Evolutionary conservation across 2,888 invertebrate genomes (phyloP).

Genomic region (Athalia rosae): DNA sequence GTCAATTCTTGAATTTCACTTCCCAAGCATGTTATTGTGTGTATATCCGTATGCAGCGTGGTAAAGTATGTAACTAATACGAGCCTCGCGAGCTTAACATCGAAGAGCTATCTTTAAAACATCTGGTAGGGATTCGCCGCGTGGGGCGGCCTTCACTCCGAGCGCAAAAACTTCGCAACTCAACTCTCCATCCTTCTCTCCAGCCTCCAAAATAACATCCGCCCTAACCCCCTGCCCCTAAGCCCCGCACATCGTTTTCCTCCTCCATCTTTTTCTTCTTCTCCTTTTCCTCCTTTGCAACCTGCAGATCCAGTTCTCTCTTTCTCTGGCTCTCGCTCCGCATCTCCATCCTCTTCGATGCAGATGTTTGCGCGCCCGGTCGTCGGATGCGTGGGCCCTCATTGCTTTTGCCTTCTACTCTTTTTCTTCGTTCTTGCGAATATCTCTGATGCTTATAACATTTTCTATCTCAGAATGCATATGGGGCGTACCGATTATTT

Average conservation of each 20-base stretch:
- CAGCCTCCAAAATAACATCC: constrained; percentile 45
- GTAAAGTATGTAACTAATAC: not conserved
- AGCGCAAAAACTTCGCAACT: constrained; percentile 47
- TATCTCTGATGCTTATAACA: not conserved
- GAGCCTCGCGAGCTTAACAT: constrained; percentile 29
- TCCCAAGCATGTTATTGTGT: constrained; percentile 9
- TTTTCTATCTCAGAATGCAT: not conserved
- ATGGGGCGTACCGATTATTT: not conserved
- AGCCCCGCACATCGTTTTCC: not conserved
- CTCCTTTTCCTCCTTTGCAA: constrained; percentile 14
- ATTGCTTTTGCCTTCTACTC: not conserved
- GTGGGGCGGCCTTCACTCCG: constrained; percentile 55
- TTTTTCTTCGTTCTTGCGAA: not conserved
- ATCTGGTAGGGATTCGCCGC: constrained; percentile 59
- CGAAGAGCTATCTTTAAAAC: constrained; percentile 49
- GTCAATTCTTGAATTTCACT: constrained; percentile 5
- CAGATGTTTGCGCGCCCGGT: constrained; percentile 35
- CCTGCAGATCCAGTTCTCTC: not conserved
- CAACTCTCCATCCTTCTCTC: constrained; percentile 40
- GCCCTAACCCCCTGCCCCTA: not conserved
- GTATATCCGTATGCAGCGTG: constrained; percentile 8
- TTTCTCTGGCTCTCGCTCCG: constrained; percentile 18
- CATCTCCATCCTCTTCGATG: constrained; percentile 22
- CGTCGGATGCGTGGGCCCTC: constrained; percentile 14
- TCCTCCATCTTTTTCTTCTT: constrained; percentile 18